Base-by-base conservation (phyloP, 1,140 invertebrate genomes). In the Hycleus phaleratus region DNA sequence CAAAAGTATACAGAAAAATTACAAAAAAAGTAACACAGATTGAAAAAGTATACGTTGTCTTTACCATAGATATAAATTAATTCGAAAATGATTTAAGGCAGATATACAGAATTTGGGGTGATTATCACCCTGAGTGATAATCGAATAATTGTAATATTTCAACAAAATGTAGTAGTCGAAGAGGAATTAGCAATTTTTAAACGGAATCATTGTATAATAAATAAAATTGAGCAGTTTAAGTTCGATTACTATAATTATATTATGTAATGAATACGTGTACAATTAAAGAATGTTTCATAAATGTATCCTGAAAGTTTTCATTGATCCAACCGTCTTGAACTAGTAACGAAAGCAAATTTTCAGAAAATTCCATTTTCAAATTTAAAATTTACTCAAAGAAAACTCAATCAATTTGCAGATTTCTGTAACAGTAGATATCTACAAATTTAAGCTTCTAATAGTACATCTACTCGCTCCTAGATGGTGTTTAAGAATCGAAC, bases 211-310 rank as follows among this genome's bases (percentile, higher is more conserved):
- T 58, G 56, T 50, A 49, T 58, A 48, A 51, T 51, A 45, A 26
- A 51, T 46, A 48, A 51, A 58, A 38, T 58, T 58, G 26, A 32
- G 3, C 32, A 32, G 32, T 32, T 32, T 32, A 4, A 32, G 32
- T 32, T 32, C 7, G 4, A 32, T 32, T 32, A 32, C 3, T 45
- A 52, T 50, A 38, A 43, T 58, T 42, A 48, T 47, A 58, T 58
- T 58, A 58, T 58, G 49, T 49, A 51, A 48, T 58, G 56, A 58
- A 50, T 58, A 51, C 45, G 56, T 58, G 56, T 58, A 58, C 38
- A 56, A 56, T 56, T 51, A 50, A 58, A 58, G 32, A 50, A 58
- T 58, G 56, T 58, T 58, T 48, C 47, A 58, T 58, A 58, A 58
- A 58, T 58, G 56, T 38, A 51, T 11, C 3, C 6, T 26, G 24